phyloP scores from a whole-genome alignment of 2,113 vertebrate species.

The Gallinago jamesoni region DNA sequence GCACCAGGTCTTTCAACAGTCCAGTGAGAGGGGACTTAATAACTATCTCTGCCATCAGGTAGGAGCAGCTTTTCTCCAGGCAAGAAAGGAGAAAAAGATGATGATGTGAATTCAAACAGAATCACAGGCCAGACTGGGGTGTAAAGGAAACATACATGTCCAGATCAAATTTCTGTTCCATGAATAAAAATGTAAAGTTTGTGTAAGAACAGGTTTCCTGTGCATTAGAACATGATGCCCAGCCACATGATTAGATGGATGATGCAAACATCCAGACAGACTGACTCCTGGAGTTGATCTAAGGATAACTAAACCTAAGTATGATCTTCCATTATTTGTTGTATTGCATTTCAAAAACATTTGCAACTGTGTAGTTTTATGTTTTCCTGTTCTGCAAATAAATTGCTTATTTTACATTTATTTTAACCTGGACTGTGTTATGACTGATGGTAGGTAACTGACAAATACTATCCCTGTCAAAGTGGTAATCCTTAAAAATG shows the following conservation, averaged over 20 bases:
- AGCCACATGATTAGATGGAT: neutral
- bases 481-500: neutral
- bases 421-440: neutral
- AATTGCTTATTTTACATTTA: neutral
- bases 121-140: accelerated
- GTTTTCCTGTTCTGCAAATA: neutral
- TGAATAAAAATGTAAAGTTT: neutral
- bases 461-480: neutral
- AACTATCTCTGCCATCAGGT: neutral
- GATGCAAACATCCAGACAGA: neutral
- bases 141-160: neutral
- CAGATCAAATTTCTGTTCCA: neutral
- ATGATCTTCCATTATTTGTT: neutral
- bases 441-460: neutral
- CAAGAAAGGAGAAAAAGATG: neutral
- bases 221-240: neutral
- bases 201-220: neutral
- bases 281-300: neutral
- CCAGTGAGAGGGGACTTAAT: neutral
- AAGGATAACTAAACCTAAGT: neutral
- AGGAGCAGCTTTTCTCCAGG: neutral
- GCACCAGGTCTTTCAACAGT: neutral
- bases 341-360: neutral
- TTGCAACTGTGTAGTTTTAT: neutral
- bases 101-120: neutral